Evolutionary conservation across 2,888 invertebrate species (phyloP), one percentile per base, ranked within the genome.

Genomic region (Agonopterix arenella): DNA sequence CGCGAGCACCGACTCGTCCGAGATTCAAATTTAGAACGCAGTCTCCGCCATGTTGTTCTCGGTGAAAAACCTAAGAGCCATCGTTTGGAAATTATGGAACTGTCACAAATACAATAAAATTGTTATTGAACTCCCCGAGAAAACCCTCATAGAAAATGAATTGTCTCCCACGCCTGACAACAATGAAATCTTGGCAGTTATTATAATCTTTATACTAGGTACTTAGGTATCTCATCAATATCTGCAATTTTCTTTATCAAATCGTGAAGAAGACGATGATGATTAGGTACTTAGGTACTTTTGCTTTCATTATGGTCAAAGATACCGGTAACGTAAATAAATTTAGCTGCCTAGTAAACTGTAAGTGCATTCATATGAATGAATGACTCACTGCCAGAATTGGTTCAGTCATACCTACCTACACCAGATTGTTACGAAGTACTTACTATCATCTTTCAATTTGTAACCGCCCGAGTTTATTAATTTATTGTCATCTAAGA

Each of bases 1-100:
- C 84, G 82, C 85, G 84, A 86, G 88, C 89, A 84, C 86, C 88
- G 86, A 88, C 88, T 86, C 88, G 89, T 84, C 88, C 89, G 88
- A 86, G 88, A 84, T 89, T 85, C 89, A 86, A 88, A 89, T 81
- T 84, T 89, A 89, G 89, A 89, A 85, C 84, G 73, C 81, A 84
- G 83, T 82, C 86, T 81, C 86, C 43, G 43, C 88, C 89, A 88
- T 88, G 88, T 88, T 88, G 88, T 80, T 84, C 80, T 82, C 77
- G 64, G 82, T 82, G 86, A 83, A 86, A 88, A 88, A 85, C 80
- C 84, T 82, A 85, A 80, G 75, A 84, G 76, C 81, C 76, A 79
- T 79, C 74, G 75, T 68, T 68, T 74, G 70, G 70, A 76, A 78
- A 66, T 67, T 62, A 70, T 71, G 71, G 70, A 75, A 75, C 70